Evolutionary conservation across 2,888 invertebrate species (phyloP).

Genomic region (Drosophila hawaiiensis): DNA sequence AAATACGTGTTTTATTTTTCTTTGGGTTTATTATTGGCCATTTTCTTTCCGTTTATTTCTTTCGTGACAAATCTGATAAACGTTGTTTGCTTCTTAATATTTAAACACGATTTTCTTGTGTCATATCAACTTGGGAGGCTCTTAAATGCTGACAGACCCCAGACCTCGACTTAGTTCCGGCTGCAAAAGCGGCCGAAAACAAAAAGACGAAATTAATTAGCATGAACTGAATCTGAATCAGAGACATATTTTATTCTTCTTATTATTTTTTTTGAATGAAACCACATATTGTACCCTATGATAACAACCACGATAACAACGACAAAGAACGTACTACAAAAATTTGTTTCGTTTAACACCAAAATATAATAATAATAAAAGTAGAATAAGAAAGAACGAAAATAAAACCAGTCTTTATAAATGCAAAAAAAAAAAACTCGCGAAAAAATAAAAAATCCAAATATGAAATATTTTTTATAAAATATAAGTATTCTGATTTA

Average conservation of each 20-base stretch:
- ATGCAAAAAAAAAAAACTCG: background rate
- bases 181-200: constrained; percentile 40
- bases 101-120: constrained; percentile 58
- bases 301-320: constrained; percentile 26
- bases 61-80: constrained; percentile 62
- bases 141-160: constrained; percentile 21
- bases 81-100: constrained; percentile 44
- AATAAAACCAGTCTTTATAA: background rate
- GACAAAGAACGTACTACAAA: constrained; percentile 39
- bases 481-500: background rate
- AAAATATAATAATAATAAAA: constrained; percentile 34
- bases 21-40: constrained; percentile 36
- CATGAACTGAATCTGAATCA: constrained; percentile 61
- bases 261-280: constrained; percentile 33
- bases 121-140: constrained; percentile 32
- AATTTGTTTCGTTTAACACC: constrained; percentile 19
- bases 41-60: constrained; percentile 41
- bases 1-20: constrained; percentile 56
- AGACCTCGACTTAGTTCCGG: constrained; percentile 67
- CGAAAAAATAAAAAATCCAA: background rate
- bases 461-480: background rate
- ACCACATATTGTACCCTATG: constrained; percentile 28
- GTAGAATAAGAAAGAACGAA: background rate
- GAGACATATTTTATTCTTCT: constrained; percentile 17
- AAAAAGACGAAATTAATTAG: constrained; percentile 57